phyloP scores from a whole-genome alignment of 1,140 invertebrate species.

The Telenomus remus region DNA sequence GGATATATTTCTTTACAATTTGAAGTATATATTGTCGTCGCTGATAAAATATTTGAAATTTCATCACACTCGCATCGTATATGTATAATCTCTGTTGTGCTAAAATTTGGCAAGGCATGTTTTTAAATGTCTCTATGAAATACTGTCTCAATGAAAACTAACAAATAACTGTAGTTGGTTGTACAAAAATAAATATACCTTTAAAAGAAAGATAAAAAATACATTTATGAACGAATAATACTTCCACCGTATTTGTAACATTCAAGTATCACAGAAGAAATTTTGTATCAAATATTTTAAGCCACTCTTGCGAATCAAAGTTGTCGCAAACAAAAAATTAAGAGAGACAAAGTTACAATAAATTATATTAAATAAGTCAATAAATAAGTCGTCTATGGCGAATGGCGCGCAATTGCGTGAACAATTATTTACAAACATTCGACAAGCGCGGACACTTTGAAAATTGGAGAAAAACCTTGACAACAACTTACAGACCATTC shows the following conservation, averaged over 20 bases:
- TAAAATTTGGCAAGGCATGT: constrained; percentile 12
- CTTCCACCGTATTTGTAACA: constrained; percentile 30
- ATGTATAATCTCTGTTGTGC: constrained; percentile 22
- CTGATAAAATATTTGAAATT: constrained; percentile 19
- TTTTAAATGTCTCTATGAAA: background rate
- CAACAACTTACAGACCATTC: constrained; percentile 6
- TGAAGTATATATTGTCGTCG: constrained; percentile 31
- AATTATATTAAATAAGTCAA: constrained; percentile 47
- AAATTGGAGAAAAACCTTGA: constrained; percentile 5
- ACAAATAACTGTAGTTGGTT: background rate
- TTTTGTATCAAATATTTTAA: constrained; percentile 18
- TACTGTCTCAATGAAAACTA: background rate
- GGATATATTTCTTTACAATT: constrained; percentile 42
- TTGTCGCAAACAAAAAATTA: constrained; percentile 23
- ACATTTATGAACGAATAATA: constrained; percentile 23
- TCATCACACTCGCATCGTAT: constrained; percentile 6
- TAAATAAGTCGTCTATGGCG: constrained; percentile 44
- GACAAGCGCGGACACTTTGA: constrained; percentile 12
- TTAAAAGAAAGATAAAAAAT: constrained; percentile 2
- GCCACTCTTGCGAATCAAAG: constrained; percentile 9
- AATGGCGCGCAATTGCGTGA: constrained; percentile 11
- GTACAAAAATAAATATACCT: background rate
- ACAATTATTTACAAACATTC: constrained; percentile 46
- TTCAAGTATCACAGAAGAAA: constrained; percentile 42
- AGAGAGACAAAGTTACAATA: constrained; percentile 21